A percentile compares a stretch with the other conserved stretches of the same genome.
phyloP scores from a whole-genome alignment of 2,888 invertebrate species.

The Temnothorax rugatulus region DNA sequence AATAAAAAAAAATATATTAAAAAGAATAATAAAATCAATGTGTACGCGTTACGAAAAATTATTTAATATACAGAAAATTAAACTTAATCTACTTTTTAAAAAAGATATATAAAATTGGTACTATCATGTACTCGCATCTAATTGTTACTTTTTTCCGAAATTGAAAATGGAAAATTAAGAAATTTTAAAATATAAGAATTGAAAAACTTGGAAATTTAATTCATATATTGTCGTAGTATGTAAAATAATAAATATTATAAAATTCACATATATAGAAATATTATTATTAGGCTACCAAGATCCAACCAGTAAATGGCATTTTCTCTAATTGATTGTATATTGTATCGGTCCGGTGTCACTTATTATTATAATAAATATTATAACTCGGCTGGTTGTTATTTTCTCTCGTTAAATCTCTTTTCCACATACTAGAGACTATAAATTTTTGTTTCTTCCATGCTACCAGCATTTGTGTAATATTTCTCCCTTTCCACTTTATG shows the following conservation, averaged over 20 bases:
- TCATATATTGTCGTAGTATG: not conserved
- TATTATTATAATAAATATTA: too few relatives aligned
- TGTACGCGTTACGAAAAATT: not conserved
- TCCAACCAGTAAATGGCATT: too few relatives aligned
- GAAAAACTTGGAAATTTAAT: not conserved
- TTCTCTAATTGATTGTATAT: too few relatives aligned
- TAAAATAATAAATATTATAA: not conserved
- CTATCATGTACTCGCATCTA: not conserved
- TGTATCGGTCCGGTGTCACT: too few relatives aligned
- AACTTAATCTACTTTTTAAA: not conserved
- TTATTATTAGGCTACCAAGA: too few relatives aligned
- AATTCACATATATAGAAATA: too few relatives aligned
- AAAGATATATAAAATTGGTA: not conserved
- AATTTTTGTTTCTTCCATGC: not conserved
- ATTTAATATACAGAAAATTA: not conserved
- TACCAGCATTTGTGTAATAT: slow-evolving; percentile 19
- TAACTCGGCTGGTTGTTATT: not conserved
- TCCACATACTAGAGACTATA: not conserved
- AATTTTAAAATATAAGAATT: not conserved
- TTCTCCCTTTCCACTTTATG: not conserved
- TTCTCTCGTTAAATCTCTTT: not conserved
- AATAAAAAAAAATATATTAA: slow-evolving; percentile 13
- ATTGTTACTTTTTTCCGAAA: not conserved
- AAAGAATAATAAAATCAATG: not conserved
- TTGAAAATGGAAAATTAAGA: not conserved